Evolutionary conservation across 2,797 vertebrate genomes (phyloP).

Genomic region (Rhodeus uyekii): DNA sequence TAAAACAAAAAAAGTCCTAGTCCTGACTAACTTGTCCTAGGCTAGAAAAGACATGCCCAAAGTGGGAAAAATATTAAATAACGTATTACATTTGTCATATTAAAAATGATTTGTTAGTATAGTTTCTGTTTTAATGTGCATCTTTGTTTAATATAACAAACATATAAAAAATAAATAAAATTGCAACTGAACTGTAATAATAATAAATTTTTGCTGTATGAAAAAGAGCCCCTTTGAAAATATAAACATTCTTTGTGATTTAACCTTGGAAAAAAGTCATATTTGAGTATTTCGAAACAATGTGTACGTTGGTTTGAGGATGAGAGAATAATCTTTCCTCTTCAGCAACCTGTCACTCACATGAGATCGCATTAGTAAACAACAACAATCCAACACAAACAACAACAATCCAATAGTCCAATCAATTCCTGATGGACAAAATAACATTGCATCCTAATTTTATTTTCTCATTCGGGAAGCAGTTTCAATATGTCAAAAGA

Average conservation of each 20-base stretch:
- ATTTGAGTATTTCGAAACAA: neutral
- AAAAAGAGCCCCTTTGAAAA: neutral
- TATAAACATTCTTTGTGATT: neutral
- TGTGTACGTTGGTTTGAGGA: neutral
- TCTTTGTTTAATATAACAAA: neutral
- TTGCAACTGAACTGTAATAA: neutral
- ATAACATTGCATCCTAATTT: neutral
- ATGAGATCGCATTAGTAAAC: neutral
- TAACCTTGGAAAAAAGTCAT: neutral
- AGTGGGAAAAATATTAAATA: neutral
- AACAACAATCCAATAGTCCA: neutral
- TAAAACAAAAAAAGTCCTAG: neutral
- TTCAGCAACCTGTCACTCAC: neutral
- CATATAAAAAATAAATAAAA: neutral
- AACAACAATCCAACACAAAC: neutral
- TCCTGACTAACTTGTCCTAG: neutral
- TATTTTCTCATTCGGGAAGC: neutral
- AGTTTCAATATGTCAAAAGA: neutral
- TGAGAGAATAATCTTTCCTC: neutral
- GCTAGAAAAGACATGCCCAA: neutral
- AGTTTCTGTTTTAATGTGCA: neutral
- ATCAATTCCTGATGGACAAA: neutral
- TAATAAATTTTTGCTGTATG: neutral
- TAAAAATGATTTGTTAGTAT: neutral
- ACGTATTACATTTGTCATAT: neutral